Evolutionary conservation across 2,113 vertebrate species (phyloP).

Genomic region (Dendrocopos noguchii): DNA sequence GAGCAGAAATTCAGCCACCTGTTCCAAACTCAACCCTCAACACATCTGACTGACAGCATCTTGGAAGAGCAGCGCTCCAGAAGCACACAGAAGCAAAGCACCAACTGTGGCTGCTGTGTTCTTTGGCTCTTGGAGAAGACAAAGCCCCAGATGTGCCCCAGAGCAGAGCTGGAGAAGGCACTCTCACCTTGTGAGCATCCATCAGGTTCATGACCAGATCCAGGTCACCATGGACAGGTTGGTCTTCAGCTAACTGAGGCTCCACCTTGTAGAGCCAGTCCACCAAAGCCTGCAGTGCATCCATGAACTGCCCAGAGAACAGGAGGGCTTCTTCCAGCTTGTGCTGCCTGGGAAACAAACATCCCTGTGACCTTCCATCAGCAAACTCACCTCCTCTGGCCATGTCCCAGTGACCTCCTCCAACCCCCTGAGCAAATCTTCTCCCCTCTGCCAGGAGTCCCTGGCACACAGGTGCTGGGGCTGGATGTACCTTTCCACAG

Average conservation of each 20-base stretch:
- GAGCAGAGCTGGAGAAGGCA: neutral
- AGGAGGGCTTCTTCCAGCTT: constrained; percentile 97
- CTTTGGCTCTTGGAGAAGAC: neutral
- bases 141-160: rapidly evolving
- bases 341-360: constrained; percentile 86
- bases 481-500: constrained; percentile 89
- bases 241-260: constrained; percentile 94
- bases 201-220: constrained; percentile 98
- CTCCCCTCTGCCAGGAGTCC: neutral
- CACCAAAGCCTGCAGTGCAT: constrained; percentile 94
- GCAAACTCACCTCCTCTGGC: neutral
- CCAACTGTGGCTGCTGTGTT: neutral
- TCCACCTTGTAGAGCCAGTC: constrained; percentile 98
- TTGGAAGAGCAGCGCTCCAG: neutral
- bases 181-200: constrained; percentile 94
- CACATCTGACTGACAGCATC: neutral
- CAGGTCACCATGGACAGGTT: constrained; percentile 94
- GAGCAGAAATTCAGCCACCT: neutral
- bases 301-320: constrained; percentile 98
- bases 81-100: neutral
- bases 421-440: neutral
- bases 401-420: neutral
- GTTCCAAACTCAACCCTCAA: neutral
- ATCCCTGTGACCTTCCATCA: rapidly evolving
- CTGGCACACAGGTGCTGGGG: rapidly evolving